These are phyloP conservation scores for Cordilura impudica DNA, from an alignment of 2,888 invertebrate genomes.

Conservation along the genomic window DNA sequence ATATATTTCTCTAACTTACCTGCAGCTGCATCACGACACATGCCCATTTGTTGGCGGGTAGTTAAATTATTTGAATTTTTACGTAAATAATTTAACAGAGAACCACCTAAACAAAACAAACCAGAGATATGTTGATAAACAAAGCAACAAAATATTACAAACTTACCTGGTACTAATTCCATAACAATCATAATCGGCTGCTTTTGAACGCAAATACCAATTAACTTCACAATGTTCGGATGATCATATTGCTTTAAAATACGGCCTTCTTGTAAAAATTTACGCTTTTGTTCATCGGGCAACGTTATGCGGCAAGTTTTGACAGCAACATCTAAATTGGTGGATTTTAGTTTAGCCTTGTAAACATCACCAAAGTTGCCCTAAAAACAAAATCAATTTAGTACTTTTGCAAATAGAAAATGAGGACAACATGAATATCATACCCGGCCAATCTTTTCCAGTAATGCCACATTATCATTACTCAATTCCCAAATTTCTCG, in stretches of 20 bases:
- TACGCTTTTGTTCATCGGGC: constrained; percentile 95
- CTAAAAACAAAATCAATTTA: constrained; percentile 78
- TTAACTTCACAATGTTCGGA: constrained; percentile 96
- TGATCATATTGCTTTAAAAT: constrained; percentile 98
- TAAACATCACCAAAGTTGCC: constrained; percentile 99
- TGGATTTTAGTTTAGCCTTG: constrained; percentile 90
- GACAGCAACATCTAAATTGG: constrained; percentile 93
- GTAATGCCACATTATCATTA: constrained; percentile 93
- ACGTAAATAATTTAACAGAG: constrained; percentile 91
- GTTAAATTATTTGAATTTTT: constrained; percentile 85
- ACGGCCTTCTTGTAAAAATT: constrained; percentile 96
- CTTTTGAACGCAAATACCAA: constrained; percentile 98
- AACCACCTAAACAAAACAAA: constrained; percentile 94
- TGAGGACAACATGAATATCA: constrained; percentile 70
- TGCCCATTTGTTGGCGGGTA: constrained; percentile 85
- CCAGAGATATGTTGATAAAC: not conserved
- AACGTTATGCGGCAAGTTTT: constrained; percentile 96
- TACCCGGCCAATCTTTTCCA: constrained; percentile 96
- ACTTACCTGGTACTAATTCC: constrained; percentile 88
- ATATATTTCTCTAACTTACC: constrained; percentile 79
- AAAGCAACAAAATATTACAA: not conserved
- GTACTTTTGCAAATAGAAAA: constrained; percentile 20
- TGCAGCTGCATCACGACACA: constrained; percentile 96
- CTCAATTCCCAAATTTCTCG: constrained; percentile 97
- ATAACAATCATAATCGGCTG: constrained; percentile 99